Evolutionary conservation across 2,888 invertebrate genomes (phyloP), one percentile per base, ranked within the genome.

Genomic region (Plagodis dolabraria): DNA sequence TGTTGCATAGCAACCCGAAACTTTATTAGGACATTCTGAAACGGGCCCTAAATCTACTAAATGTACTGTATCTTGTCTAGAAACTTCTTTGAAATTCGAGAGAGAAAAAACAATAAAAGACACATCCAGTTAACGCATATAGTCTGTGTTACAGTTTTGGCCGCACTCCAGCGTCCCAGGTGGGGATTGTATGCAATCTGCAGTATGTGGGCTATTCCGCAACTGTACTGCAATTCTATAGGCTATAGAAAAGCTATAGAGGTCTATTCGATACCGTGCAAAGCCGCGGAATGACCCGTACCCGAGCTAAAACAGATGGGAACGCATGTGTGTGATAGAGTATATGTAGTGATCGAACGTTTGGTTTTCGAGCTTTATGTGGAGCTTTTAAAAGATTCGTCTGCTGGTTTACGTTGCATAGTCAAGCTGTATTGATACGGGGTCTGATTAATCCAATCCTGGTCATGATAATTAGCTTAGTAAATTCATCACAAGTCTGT

Each of bases 101-200:
- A 22, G 22, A 22, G 4, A 22, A 22, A 22, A 22, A 4, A 22
- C 4, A 22, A 22, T n/a, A 22, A 22, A 4, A 22, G 40, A 22
- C 52, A 36, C 52, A 53, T 46, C 53, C 38, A 46, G 53, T 0
- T 0, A 9, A 6, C 35, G 0, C n/a, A 5, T 0, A 47, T 35
- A 34, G n/a, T 36, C 11, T 43, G 11, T n/a, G 63, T 63, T 62
- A 63, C 61, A 61, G 59, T 59, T 58, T 65, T 67, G 65, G 65
- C 67, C 33, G 46, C 47, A 53, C 7, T 65, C 63, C 65, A 67
- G 53, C 53, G 55, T 52, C 48, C 59, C 63, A 67, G 67, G 67
- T 67, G 65, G 58, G 44, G 38, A n/a, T 43, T 48, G 49, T 60
- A 53, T 60, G 56, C 65, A 63, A 62, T 62, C 53, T 63, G 63